Percentiles rank a stretch among this genome's conserved stretches.
Conservation (phyloP, 2,888 invertebrate species). For the Cryptophagus acutangulus region DNA sequence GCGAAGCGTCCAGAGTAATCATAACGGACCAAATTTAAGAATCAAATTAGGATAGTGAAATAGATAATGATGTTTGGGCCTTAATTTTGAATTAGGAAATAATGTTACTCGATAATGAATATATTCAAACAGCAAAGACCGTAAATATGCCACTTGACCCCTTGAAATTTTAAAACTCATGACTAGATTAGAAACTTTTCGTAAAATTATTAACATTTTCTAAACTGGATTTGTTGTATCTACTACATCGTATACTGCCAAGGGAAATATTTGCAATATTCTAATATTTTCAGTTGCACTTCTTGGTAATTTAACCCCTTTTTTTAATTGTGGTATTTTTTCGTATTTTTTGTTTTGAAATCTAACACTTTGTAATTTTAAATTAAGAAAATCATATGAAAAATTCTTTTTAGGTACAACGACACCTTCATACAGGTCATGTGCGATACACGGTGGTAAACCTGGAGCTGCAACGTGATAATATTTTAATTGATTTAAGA, state of each 20-base stretch:
- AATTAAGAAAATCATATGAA: not conserved
- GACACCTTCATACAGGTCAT: slow-evolving; percentile 26
- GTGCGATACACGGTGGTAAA: slow-evolving; percentile 21
- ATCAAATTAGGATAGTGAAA: slow-evolving; percentile 22
- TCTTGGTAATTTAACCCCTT: not conserved
- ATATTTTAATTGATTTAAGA: slow-evolving; percentile 20
- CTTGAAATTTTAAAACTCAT: slow-evolving; percentile 1
- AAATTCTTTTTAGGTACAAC: not conserved
- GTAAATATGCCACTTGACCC: not conserved
- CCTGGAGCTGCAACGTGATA: slow-evolving; percentile 25
- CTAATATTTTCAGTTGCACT: not conserved
- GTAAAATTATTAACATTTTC: not conserved
- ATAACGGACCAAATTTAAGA: slow-evolving; percentile 12
- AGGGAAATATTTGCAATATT: not conserved
- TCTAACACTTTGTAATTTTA: not conserved
- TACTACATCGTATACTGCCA: not conserved
- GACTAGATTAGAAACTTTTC: not conserved
- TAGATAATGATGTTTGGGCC: slow-evolving; percentile 9
- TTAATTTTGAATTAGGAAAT: slow-evolving; percentile 1
- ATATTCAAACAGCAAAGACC: not conserved
- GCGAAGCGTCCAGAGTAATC: slow-evolving; percentile 20
- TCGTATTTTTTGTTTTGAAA: not conserved
- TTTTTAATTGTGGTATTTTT: not conserved
- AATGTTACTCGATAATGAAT: not conserved
- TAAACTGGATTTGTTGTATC: not conserved